These are phyloP conservation scores for Haemorhous mexicanus DNA, from an alignment of 2,113 vertebrate genomes.

Conservation along the genomic window DNA sequence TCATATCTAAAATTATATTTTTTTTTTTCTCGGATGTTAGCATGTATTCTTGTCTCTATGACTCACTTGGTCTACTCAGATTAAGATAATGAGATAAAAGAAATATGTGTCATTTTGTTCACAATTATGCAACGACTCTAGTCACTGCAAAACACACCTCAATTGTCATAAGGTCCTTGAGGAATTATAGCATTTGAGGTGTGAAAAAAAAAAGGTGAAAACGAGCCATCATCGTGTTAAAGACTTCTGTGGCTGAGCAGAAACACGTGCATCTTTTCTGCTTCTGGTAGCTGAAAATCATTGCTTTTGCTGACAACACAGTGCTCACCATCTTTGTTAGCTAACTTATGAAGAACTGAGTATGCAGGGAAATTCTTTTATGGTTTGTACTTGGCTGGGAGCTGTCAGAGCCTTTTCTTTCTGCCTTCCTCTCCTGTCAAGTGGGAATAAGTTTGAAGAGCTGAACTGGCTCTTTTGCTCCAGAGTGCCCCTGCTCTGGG, in stretches of 20 bases:
- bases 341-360: not conserved
- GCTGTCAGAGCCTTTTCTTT: not conserved
- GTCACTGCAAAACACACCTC: not conserved
- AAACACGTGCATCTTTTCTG: not conserved
- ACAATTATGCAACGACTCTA: not conserved
- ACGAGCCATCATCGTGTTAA: not conserved
- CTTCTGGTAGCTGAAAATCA: not conserved
- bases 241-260: not conserved
- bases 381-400: not conserved
- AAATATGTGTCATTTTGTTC: not conserved
- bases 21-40: not conserved
- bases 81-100: not conserved
- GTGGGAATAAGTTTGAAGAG: not conserved
- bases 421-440: not conserved
- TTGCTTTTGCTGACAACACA: not conserved
- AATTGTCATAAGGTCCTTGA: not conserved
- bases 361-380: not conserved
- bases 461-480: not conserved
- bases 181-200: not conserved
- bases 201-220: not conserved
- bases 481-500: not conserved
- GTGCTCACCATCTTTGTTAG: not conserved
- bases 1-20: not conserved
- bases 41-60: not conserved
- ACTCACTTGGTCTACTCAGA: conserved; percentile 10